Evolutionary conservation across 37 sponge, comb jelly and placozoan genomes (phyloP).

Genomic region (Aphrocallistes beatrix): DNA sequence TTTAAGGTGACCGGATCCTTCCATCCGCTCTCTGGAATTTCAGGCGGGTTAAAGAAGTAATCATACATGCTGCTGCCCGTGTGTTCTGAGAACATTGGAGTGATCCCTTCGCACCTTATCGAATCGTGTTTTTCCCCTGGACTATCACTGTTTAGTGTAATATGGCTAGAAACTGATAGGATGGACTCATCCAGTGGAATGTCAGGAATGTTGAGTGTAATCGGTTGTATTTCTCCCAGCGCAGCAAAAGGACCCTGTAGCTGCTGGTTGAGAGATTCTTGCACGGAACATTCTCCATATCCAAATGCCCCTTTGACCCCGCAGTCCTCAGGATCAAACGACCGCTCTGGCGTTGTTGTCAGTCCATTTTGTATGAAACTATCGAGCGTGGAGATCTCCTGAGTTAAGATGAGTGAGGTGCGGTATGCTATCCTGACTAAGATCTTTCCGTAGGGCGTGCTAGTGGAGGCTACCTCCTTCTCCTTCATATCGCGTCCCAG

Average conservation of each 20-base stretch:
- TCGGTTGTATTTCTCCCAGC: neutral
- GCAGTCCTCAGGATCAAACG: neutral
- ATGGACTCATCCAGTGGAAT: neutral
- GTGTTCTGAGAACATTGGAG: neutral
- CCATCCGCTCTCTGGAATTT: neutral
- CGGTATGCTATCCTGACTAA: neutral
- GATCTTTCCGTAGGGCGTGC: neutral
- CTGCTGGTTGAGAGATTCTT: neutral
- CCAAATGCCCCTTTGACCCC: neutral
- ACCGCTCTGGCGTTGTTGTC: neutral
- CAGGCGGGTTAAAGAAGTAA: neutral
- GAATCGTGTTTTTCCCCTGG: neutral
- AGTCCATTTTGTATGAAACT: neutral
- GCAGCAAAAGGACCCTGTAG: neutral
- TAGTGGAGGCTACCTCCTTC: neutral
- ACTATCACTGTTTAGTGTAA: neutral
- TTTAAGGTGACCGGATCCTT: neutral
- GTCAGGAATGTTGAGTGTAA: neutral
- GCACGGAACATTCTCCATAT: neutral
- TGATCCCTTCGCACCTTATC: neutral
- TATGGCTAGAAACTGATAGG: neutral
- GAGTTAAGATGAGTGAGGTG: neutral
- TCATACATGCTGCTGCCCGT: neutral
- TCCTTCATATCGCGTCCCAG: neutral
- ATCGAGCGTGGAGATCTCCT: constrained; percentile 1